Evolutionary conservation across 2,888 invertebrate species (phyloP).

Genomic region (Synanthedon andrenaeformis): DNA sequence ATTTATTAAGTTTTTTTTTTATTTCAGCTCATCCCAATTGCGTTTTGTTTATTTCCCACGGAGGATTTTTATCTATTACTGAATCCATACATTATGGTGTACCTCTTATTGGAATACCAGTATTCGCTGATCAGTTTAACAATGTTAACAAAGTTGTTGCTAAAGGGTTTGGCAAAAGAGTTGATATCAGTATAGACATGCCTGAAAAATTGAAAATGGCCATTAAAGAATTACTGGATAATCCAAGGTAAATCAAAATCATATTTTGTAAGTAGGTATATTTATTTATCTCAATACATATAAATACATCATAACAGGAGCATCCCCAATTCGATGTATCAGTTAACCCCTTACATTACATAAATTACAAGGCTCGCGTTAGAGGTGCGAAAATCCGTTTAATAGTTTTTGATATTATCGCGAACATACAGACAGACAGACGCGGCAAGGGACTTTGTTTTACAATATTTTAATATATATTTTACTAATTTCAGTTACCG

Average conservation of each 20-base stretch:
- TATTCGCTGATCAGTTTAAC: constrained; percentile 38
- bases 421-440: no score
- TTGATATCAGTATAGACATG: constrained; percentile 20
- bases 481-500: constrained; percentile 18
- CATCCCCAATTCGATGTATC: no score
- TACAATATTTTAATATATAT: not conserved
- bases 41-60: constrained; percentile 44
- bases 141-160: constrained; percentile 29
- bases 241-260: constrained; percentile 19
- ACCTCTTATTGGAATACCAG: constrained; percentile 43
- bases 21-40: constrained; percentile 44
- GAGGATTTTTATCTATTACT: constrained; percentile 40
- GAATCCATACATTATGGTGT: constrained; percentile 38
- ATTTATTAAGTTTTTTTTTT: not conserved
- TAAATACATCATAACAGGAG: no score
- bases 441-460: no score
- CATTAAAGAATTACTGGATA: constrained; percentile 19
- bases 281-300: no score
- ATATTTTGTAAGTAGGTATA: not conserved
- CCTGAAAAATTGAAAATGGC: constrained; percentile 19
- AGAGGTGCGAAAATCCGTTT: no score
- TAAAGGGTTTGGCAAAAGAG: constrained; percentile 28
- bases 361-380: no score
- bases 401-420: no score
- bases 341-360: no score